Conservation (phyloP, 2,888 invertebrate genomes). For the Polyommatus icarus region DNA sequence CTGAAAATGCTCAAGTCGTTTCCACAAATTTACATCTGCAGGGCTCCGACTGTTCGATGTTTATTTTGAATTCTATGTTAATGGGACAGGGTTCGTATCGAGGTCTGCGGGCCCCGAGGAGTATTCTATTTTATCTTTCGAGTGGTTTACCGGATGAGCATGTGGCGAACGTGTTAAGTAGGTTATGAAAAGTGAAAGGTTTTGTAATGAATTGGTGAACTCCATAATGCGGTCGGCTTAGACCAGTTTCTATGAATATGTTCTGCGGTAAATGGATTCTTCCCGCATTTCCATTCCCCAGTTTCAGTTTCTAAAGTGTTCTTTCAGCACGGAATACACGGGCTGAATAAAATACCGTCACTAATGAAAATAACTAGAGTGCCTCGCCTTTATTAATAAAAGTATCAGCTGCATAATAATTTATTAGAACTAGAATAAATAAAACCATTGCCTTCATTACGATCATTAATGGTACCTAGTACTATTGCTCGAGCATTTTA, state of each 20-base stretch:
- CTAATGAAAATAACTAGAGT: slow-evolving; percentile 11
- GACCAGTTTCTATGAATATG: slow-evolving; percentile 40
- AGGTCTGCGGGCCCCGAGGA: background rate
- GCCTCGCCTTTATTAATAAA: background rate
- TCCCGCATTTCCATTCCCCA: background rate
- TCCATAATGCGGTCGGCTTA: slow-evolving; percentile 40
- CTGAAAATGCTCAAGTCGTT: slow-evolving; percentile 33
- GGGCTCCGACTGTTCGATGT: slow-evolving; percentile 21
- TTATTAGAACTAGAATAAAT: background rate
- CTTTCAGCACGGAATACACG: background rate
- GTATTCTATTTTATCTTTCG: slow-evolving; percentile 40
- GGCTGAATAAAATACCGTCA: slow-evolving; percentile 11
- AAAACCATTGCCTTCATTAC: background rate
- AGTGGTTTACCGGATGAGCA: slow-evolving; percentile 43
- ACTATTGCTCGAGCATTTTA: background rate
- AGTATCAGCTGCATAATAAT: background rate
- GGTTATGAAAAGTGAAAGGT: slow-evolving; percentile 54
- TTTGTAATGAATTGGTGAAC: slow-evolving; percentile 44
- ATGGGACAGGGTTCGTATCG: slow-evolving; percentile 24
- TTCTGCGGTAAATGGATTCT: slow-evolving; percentile 20
- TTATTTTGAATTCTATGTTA: slow-evolving; percentile 35
- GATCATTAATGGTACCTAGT: background rate
- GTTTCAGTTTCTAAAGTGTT: slow-evolving; percentile 11
- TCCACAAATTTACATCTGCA: slow-evolving; percentile 34
- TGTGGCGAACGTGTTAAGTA: slow-evolving; percentile 44